phyloP scores from a whole-genome alignment of 1,140 invertebrate genomes.

The Caenorhabditis brenneri region DNA sequence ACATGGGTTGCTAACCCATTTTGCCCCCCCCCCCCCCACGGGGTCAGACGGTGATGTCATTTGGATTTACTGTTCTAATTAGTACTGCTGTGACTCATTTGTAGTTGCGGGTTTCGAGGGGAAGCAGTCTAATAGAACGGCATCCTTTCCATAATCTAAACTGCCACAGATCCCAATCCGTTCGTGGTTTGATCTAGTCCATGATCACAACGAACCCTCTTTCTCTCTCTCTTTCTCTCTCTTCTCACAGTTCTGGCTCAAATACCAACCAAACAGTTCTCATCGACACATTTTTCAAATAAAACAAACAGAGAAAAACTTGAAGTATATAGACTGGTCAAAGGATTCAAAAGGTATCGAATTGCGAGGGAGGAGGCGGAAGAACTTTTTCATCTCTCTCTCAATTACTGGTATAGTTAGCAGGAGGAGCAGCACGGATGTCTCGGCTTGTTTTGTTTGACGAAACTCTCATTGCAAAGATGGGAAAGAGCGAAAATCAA shows the following conservation, averaged over 20 bases:
- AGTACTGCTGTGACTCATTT: conserved; percentile 7
- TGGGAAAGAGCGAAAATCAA: background rate
- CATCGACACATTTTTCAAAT: background rate
- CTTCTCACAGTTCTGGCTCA: background rate
- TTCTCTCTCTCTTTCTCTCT: background rate
- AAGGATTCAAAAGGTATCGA: background rate
- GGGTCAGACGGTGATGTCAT: background rate
- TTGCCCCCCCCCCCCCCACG: too few relatives aligned
- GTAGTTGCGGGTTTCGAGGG: background rate
- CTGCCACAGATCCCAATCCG: too few relatives aligned
- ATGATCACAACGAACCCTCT: background rate
- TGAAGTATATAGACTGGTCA: background rate
- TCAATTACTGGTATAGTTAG: conserved; percentile 13
- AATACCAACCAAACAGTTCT: background rate
- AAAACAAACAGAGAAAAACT: background rate
- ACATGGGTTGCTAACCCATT: too few relatives aligned
- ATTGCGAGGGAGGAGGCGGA: background rate
- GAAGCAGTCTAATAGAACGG: too few relatives aligned
- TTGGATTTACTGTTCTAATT: background rate
- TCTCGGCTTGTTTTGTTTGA: background rate
- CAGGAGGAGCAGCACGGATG: too few relatives aligned
- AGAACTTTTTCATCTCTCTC: background rate
- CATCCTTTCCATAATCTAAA: too few relatives aligned
- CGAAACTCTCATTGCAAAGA: background rate
- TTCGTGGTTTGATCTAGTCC: background rate